Percentiles rank a stretch among this genome's conserved stretches.
phyloP scores from a whole-genome alignment of 2,113 vertebrate genomes.

The Tenebrosternarchus preto region DNA sequence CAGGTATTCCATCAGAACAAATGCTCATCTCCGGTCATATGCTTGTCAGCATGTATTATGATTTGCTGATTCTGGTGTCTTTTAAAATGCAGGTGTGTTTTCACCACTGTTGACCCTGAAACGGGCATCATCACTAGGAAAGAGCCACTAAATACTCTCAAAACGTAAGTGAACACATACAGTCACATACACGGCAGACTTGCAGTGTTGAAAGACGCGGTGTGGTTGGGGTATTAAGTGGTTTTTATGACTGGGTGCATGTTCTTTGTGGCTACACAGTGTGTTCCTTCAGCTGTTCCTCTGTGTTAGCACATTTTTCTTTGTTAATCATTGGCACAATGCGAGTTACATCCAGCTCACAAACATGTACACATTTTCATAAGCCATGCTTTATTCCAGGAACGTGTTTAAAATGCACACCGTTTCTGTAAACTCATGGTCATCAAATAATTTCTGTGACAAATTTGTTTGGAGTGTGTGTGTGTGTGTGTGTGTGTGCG shows the following conservation, averaged over 20 bases:
- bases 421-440: not conserved
- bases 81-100: constrained; percentile 78
- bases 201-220: not conserved
- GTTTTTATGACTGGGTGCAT: not conserved
- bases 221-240: not conserved
- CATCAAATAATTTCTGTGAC: not conserved
- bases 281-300: not conserved
- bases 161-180: constrained; percentile 74
- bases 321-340: constrained; percentile 28
- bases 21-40: not conserved
- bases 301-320: not conserved
- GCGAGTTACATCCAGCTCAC: not conserved
- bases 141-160: constrained; percentile 89
- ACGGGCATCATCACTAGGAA: constrained; percentile 86
- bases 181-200: not conserved
- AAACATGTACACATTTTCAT: not conserved
- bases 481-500: not conserved
- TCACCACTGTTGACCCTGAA: constrained; percentile 91
- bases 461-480: not conserved
- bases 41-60: not conserved
- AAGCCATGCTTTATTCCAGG: not conserved
- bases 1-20: constrained; percentile 73
- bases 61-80: not conserved
- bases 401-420: not conserved
- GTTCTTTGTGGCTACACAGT: too few relatives aligned